Percentiles rank a stretch among this genome's conserved stretches.
These are phyloP conservation scores for Marisa cornuarietis DNA, from an alignment of 1,140 invertebrate genomes.

Conservation along the genomic window DNA sequence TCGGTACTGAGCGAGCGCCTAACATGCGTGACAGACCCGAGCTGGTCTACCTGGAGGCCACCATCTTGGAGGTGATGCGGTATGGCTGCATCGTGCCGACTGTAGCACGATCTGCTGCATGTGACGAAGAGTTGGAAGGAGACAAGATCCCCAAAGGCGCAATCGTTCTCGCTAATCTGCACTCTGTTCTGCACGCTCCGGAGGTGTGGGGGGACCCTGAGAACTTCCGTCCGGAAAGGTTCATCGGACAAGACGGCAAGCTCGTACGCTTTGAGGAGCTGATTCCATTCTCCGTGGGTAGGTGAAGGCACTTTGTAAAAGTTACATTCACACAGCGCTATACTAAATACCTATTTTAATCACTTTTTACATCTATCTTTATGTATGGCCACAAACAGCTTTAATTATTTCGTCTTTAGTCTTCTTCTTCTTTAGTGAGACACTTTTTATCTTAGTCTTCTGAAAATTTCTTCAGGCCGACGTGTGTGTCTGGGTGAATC, in stretches of 20 bases:
- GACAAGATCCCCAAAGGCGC: slow-evolving; percentile 58
- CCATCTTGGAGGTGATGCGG: slow-evolving; percentile 36
- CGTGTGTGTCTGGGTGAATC: slow-evolving; percentile 41
- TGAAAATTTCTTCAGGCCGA: slow-evolving; percentile 17
- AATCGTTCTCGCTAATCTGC: slow-evolving; percentile 57
- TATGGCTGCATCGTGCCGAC: slow-evolving; percentile 35
- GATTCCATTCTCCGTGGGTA: slow-evolving; percentile 27
- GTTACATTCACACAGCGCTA: too few species aligned
- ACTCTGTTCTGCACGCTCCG: slow-evolving; percentile 49
- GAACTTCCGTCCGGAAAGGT: slow-evolving; percentile 79
- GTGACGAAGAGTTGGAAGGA: slow-evolving; percentile 49
- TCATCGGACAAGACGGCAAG: slow-evolving; percentile 74
- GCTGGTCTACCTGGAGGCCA: slow-evolving; percentile 35
- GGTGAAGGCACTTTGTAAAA: not conserved
- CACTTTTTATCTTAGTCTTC: not conserved
- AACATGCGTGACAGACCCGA: slow-evolving; percentile 25
- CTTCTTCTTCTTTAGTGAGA: slow-evolving; percentile 40
- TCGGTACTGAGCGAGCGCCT: slow-evolving; percentile 20
- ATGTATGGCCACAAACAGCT: too few species aligned
- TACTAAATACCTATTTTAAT: too few species aligned
- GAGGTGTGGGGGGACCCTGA: slow-evolving; percentile 75
- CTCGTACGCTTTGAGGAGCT: slow-evolving; percentile 47
- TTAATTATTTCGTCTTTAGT: slow-evolving; percentile 71
- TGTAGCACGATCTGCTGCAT: slow-evolving; percentile 30
- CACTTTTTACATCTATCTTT: too few species aligned